Evolutionary conservation across 2,797 vertebrate species (phyloP), one percentile per base, ranked within the genome.

Genomic region (Mallotus villosus): DNA sequence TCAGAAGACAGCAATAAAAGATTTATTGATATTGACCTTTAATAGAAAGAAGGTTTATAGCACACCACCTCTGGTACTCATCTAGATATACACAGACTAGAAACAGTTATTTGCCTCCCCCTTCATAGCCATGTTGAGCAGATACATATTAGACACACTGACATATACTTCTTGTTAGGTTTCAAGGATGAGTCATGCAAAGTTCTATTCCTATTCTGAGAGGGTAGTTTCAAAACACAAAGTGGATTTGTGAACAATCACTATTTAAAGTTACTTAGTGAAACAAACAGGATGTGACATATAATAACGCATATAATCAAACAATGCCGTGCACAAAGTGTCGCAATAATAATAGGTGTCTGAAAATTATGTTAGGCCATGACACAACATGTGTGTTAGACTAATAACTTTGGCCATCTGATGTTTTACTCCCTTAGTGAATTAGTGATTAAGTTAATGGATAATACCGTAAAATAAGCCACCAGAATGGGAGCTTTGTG

Each of bases 1-100:
- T 76, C 41, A 62, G 58, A 72, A 78, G 77, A 37, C 65, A 19
- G 32, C 73, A 76, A 85, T 73, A 72, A 84, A 81, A 4, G 24
- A 67, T 62, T 46, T 51, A 60, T 62, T 64, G 57, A 58, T 37
- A 29, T 34, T 34, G 8, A 34, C 32, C 32, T 34, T 34, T 8
- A 34, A 34, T 34, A 34, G 32, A 34, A 34, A 34, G 27, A 29
- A 29, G 27, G 68, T 37, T 22, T 72, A 16, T 1, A 32, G 14
- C 41, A 53, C 4, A 29, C 17, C 46, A 6, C 29, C 72, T 61
- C 24, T 16, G 25, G 27, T n/a, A 16, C 59, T 37, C 32, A 34
- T 34, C 53, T n/a, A 58, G 1, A 16, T 14, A 34, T 17, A n/a
- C 5, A 71, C 55, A 53, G 8, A 63, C 53, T 71, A 29, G 63